phyloP scores from a whole-genome alignment of 1,140 invertebrate species.

The Scylla paramamosain region DNA sequence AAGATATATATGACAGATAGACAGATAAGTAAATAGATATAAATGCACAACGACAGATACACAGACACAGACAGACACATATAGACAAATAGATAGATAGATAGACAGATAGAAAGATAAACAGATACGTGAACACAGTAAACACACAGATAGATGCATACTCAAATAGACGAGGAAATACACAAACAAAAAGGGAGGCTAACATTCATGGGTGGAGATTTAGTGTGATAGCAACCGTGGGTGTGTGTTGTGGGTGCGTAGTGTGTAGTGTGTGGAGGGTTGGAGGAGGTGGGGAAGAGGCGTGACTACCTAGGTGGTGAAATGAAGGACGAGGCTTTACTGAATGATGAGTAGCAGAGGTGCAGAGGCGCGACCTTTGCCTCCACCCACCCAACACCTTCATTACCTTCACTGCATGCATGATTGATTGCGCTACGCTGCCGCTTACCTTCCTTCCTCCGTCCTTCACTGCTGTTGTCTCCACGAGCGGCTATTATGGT shows the following conservation, averaged over 20 bases:
- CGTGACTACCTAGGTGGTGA: background rate
- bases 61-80: background rate
- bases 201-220: too few species aligned
- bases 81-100: background rate
- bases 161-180: background rate
- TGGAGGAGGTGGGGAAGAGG: background rate
- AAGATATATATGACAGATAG: background rate
- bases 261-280: too few species aligned
- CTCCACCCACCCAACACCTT: background rate
- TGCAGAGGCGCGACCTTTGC: background rate
- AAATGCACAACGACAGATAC: background rate
- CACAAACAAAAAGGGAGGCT: too few species aligned
- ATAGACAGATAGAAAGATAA: background rate
- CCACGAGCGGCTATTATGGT: too few species aligned
- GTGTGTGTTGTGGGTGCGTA: too few species aligned
- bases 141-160: background rate
- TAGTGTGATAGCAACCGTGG: too few species aligned
- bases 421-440: background rate
- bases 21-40: background rate
- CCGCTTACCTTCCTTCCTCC: too few species aligned
- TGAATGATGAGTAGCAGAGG: background rate
- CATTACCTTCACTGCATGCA: background rate
- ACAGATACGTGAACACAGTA: background rate
- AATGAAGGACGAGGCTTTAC: background rate
- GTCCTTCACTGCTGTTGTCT: too few species aligned